Conservation (phyloP, 2,113 vertebrate species). For the Turdus rufiventris region DNA sequence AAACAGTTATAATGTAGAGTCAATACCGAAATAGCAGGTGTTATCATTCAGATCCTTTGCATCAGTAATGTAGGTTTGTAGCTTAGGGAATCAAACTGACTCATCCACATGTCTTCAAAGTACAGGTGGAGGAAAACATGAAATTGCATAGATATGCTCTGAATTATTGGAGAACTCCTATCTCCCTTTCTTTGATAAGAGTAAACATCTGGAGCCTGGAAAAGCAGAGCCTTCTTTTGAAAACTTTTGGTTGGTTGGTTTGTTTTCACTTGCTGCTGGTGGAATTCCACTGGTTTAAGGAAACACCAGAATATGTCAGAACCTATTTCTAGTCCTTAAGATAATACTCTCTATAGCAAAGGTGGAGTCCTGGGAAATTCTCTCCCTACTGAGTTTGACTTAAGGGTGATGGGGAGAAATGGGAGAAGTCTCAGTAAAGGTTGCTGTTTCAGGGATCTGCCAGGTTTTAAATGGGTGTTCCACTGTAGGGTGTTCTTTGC, state of each 20-base stretch:
- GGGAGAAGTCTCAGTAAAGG: neutral
- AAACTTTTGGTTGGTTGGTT: neutral
- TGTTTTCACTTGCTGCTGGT: neutral
- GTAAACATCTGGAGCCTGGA: neutral
- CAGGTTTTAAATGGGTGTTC: neutral
- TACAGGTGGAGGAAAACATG: neutral
- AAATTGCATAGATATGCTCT: neutral
- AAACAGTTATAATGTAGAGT: neutral
- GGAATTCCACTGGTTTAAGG: neutral
- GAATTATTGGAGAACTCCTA: neutral
- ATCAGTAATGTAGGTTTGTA: neutral
- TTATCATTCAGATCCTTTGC: neutral
- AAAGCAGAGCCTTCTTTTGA: neutral
- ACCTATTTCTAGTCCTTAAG: neutral
- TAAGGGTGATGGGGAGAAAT: neutral
- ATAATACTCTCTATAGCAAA: neutral
- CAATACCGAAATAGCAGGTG: accelerated
- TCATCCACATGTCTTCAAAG: neutral
- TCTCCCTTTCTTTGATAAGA: neutral
- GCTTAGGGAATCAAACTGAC: neutral
- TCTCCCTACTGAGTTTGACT: neutral
- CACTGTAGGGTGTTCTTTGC: neutral
- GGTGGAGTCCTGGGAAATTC: neutral
- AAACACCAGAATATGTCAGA: neutral
- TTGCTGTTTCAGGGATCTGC: neutral